These are phyloP conservation scores for Syngnathus scovelli DNA, from an alignment of 2,113 vertebrate species.

Conservation along the genomic window DNA sequence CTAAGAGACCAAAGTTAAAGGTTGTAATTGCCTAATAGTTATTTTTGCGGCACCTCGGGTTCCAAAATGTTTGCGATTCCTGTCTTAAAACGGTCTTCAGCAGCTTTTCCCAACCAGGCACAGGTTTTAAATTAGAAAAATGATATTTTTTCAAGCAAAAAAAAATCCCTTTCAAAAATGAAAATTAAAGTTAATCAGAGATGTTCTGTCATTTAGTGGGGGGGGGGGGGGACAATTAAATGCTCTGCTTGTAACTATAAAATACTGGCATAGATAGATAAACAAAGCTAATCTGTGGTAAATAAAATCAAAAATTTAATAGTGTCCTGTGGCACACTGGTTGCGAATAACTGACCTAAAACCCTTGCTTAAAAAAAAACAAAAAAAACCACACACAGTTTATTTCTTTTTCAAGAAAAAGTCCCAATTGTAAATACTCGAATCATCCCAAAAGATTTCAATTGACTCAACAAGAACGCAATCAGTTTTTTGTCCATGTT, in stretches of 20 bases:
- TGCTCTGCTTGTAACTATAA: not conserved
- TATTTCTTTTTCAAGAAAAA: constrained; percentile 30
- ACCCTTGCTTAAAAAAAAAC: not conserved
- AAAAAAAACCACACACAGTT: not conserved
- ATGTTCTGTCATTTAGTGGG: not conserved
- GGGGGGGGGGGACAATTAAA: too few relatives aligned
- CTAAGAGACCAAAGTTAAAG: not conserved
- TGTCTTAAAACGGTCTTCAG: not conserved
- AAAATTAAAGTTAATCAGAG: not conserved
- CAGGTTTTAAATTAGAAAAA: not conserved
- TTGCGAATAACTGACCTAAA: constrained; percentile 7
- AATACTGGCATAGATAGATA: not conserved
- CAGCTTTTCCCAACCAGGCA: not conserved
- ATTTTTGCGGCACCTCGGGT: constrained; percentile 51
- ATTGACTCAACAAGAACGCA: constrained; percentile 23
- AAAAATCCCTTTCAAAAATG: too few relatives aligned
- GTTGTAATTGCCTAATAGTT: not conserved
- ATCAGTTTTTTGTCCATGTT: constrained; percentile 48
- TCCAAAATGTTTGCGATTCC: constrained; percentile 31
- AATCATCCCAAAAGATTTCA: constrained; percentile 20
- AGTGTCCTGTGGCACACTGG: not conserved
- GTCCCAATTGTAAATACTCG: constrained; percentile 59
- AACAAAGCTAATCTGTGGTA: not conserved
- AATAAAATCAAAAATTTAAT: not conserved
- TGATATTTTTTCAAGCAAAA: too few relatives aligned